phyloP scores from a whole-genome alignment of 2,888 invertebrate species.

The Sarcophaga caerulescens region DNA sequence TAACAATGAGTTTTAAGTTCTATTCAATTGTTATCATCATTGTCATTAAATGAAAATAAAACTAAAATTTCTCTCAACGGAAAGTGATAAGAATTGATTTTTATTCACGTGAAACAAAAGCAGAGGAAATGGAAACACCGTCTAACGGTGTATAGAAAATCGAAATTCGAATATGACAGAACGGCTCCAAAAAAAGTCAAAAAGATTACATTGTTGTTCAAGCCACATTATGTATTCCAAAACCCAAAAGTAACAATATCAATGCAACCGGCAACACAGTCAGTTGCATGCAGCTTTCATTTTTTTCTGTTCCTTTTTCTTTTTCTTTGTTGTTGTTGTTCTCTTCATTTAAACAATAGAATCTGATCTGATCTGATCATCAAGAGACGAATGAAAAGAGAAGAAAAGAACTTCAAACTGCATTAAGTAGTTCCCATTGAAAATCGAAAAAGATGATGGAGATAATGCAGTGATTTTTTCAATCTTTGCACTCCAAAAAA shows the following conservation, averaged over 20 bases:
- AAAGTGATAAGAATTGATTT: conserved; percentile 55
- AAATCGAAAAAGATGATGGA: conserved; percentile 37
- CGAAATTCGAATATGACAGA: conserved; percentile 44
- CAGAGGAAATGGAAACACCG: not conserved
- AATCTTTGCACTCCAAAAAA: conserved; percentile 29
- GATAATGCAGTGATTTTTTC: conserved; percentile 50
- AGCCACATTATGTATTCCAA: not conserved
- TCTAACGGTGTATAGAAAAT: conserved; percentile 50
- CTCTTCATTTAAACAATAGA: conserved; percentile 23
- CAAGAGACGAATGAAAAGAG: not conserved
- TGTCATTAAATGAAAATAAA: conserved; percentile 19
- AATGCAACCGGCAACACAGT: conserved; percentile 30
- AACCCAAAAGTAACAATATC: not conserved
- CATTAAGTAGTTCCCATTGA: conserved; percentile 44
- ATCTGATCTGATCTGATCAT: conserved; percentile 7
- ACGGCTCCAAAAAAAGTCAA: conserved; percentile 28
- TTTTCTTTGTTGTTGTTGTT: too few species aligned
- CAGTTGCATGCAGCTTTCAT: conserved; percentile 43
- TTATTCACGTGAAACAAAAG: not conserved
- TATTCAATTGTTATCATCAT: too few species aligned
- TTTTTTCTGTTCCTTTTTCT: not conserved
- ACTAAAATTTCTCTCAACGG: conserved; percentile 36
- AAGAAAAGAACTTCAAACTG: conserved; percentile 11
- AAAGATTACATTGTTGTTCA: conserved; percentile 44
- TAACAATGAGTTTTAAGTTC: too few species aligned